Evolutionary conservation across 2,797 vertebrate species (phyloP).

Genomic region (Phataginus tetradactyla): DNA sequence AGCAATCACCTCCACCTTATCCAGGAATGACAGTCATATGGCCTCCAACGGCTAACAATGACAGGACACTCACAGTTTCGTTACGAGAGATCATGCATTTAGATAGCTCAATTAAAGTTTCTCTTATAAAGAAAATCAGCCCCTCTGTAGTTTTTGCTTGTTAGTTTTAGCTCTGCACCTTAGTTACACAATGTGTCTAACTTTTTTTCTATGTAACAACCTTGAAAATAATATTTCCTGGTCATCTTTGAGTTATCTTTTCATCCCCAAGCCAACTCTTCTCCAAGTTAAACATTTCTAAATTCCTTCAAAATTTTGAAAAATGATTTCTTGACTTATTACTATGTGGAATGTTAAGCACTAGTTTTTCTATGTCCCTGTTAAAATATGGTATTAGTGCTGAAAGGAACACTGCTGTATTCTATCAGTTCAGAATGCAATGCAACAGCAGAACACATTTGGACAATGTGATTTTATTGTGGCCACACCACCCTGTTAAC

Average conservation of each 20-base stretch:
- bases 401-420: neutral
- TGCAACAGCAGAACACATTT: neutral
- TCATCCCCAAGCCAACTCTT: neutral
- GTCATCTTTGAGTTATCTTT: conserved; percentile 5
- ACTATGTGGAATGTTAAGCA: neutral
- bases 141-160: neutral
- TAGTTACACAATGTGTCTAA: neutral
- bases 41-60: neutral
- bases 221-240: neutral
- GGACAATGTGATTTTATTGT: neutral
- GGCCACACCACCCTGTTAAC: neutral
- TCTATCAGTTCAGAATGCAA: neutral
- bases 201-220: neutral
- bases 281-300: neutral
- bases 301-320: neutral
- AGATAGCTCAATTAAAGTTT: neutral
- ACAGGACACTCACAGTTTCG: neutral
- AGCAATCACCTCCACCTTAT: neutral
- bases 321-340: neutral
- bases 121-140: neutral
- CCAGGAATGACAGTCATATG: neutral
- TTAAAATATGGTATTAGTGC: neutral
- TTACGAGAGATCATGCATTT: neutral
- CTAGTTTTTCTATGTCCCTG: neutral
- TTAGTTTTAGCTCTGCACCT: neutral